Evolutionary conservation across 2,113 vertebrate genomes (phyloP).

Genomic region (Manacus vitellinus): DNA sequence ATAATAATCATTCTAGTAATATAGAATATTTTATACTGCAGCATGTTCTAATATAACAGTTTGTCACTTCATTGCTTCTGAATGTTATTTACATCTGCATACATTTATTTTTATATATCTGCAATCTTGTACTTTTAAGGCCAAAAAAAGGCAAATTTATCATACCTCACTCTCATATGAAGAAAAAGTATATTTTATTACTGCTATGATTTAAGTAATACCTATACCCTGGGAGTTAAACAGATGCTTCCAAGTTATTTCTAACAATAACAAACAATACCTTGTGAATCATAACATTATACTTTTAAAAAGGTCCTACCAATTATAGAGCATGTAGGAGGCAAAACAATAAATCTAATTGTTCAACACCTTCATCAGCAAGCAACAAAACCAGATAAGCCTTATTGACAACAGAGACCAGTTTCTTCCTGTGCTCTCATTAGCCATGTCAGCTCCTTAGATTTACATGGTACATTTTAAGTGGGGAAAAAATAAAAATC

Average conservation of each 20-base stretch:
- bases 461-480: neutral
- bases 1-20: neutral
- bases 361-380: neutral
- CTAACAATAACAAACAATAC: neutral
- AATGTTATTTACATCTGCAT: neutral
- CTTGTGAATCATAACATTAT: neutral
- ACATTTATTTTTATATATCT: neutral
- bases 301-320: neutral
- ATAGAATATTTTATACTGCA: neutral
- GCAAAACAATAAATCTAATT: neutral
- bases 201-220: neutral
- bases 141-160: neutral
- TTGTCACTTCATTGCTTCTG: neutral
- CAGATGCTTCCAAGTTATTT: neutral
- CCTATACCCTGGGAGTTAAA: neutral
- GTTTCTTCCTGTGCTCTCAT: neutral
- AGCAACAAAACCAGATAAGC: neutral
- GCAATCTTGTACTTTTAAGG: neutral
- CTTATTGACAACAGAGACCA: neutral
- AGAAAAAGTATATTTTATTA: neutral
- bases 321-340: neutral
- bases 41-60: neutral
- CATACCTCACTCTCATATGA: neutral
- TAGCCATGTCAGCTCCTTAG: neutral
- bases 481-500: too few species aligned